A percentile compares a stretch with the other conserved stretches of the same genome.
phyloP scores from a whole-genome alignment of 2,888 invertebrate genomes.

The Polietes domitor region DNA sequence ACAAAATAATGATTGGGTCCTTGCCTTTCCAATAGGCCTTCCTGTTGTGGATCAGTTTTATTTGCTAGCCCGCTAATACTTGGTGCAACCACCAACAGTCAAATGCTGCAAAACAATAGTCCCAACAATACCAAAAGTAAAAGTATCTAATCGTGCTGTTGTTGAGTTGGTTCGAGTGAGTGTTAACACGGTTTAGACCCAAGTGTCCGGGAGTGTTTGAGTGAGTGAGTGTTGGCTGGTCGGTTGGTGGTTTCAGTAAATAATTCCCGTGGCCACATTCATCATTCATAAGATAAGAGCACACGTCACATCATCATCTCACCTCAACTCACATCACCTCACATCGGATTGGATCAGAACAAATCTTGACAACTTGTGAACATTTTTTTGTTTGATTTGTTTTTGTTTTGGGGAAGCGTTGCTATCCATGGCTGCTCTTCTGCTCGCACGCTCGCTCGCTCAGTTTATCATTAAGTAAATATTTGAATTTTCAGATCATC shows the following conservation, averaged over 20 bases:
- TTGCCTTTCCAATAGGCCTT: too few relatives aligned
- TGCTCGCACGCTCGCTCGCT: not conserved
- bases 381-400: conserved; percentile 56
- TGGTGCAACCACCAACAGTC: not conserved
- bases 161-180: not conserved
- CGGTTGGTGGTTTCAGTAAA: not conserved
- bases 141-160: conserved; percentile 1
- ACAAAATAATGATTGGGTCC: too few relatives aligned
- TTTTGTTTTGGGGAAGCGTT: too few relatives aligned
- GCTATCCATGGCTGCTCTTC: not conserved
- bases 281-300: conserved; percentile 40
- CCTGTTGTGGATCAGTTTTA: not conserved
- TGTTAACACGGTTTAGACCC: not conserved
- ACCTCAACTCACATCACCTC: conserved; percentile 55
- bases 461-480: conserved; percentile 62
- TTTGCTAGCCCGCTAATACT: not conserved
- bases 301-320: not conserved
- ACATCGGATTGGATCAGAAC: conserved; percentile 68
- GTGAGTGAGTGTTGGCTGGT: not conserved
- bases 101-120: not conserved
- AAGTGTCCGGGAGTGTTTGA: not conserved
- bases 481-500: conserved; percentile 54
- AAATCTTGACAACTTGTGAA: conserved; percentile 77
- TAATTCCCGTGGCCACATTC: not conserved
- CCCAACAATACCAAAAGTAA: not conserved